A percentile compares a stretch with the other conserved stretches of the same genome.
These are phyloP conservation scores for Rhinopomastus cyanomelas DNA, from an alignment of 2,113 vertebrate species.

Conservation along the genomic window DNA sequence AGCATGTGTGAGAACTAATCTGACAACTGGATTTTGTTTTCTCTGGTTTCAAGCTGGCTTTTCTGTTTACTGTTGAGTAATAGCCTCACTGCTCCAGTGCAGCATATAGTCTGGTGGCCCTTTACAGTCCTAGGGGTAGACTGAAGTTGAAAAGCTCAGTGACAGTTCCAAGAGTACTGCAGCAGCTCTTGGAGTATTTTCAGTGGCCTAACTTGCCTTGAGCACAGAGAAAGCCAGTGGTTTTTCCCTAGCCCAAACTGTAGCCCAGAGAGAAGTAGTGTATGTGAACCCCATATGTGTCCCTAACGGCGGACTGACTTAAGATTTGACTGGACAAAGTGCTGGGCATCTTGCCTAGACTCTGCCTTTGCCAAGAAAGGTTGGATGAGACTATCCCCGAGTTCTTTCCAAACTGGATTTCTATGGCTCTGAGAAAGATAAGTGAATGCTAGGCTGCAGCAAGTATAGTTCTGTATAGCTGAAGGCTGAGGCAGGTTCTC, in stretches of 20 bases:
- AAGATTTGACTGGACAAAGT: too few species aligned
- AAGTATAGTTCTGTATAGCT: neutral
- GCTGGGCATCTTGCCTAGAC: too few species aligned
- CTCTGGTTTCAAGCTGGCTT: neutral
- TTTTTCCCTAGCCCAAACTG: neutral
- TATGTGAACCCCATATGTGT: neutral
- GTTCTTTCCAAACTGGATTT: too few species aligned
- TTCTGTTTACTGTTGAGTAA: neutral
- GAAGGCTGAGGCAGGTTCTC: neutral
- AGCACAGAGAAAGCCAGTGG: neutral
- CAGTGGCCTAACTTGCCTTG: accelerated
- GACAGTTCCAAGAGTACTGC: neutral
- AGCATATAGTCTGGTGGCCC: neutral
- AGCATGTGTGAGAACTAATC: neutral
- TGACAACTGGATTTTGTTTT: neutral
- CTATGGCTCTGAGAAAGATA: neutral
- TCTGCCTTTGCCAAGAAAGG: too few species aligned
- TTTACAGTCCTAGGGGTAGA: accelerated
- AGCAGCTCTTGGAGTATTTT: neutral
- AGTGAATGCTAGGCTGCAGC: neutral
- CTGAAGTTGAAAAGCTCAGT: neutral
- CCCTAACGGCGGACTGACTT: too few species aligned
- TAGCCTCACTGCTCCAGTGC: neutral
- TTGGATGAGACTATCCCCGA: too few species aligned
- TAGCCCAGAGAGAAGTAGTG: neutral